phyloP scores from a whole-genome alignment of 1,140 invertebrate species.

The Aethina tumida region DNA sequence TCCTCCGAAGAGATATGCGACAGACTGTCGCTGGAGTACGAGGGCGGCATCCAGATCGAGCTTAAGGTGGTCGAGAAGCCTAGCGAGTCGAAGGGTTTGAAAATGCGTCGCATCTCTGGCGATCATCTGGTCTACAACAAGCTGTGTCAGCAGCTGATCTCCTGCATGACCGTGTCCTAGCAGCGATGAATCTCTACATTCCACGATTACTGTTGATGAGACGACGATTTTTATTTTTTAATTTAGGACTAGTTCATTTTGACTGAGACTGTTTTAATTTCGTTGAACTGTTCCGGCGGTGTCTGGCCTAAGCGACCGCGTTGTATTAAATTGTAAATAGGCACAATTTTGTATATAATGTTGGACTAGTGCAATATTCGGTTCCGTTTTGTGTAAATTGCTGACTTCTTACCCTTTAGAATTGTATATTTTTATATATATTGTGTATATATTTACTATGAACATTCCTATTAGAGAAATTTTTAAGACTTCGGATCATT shows the following conservation, averaged over 20 bases:
- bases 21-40: conserved; percentile 56
- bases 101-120: conserved; percentile 82
- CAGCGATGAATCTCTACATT: no score
- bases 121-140: conserved; percentile 84
- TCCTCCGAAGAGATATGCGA: conserved; percentile 35
- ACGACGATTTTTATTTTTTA: no score
- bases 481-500: conserved; percentile 4
- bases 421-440: conserved; percentile 29
- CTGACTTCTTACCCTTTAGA: conserved; percentile 6
- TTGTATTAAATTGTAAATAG: no score
- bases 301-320: no score
- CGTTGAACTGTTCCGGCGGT: no score
- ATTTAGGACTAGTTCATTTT: no score
- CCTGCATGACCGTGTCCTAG: conserved; percentile 71
- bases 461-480: conserved; percentile 23
- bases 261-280: no score
- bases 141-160: conserved; percentile 82
- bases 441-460: conserved; percentile 22
- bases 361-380: conserved; percentile 10
- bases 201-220: no score
- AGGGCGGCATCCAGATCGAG: conserved; percentile 79
- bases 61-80: conserved; percentile 67
- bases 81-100: conserved; percentile 68
- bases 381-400: no score
- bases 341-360: no score